Percentiles rank a stretch among this genome's conserved stretches.
Conservation (phyloP, 2,113 vertebrate genomes). For the Nettapus auritus region DNA sequence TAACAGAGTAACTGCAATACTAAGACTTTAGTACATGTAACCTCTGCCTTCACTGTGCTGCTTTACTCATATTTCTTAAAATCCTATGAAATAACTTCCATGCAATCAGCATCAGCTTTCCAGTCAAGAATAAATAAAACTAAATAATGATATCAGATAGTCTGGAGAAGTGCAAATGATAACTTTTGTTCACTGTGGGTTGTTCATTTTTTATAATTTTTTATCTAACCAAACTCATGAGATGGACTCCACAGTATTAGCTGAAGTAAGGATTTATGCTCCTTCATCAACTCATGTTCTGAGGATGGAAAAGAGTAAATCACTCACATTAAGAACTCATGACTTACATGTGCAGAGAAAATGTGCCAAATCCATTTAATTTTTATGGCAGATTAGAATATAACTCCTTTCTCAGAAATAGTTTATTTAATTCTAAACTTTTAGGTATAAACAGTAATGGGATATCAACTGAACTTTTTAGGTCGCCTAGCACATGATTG, state of each 20-base stretch:
- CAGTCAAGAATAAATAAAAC: background rate
- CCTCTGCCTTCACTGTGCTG: background rate
- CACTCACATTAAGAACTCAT: background rate
- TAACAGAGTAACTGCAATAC: background rate
- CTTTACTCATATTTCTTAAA: background rate
- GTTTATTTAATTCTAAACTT: background rate
- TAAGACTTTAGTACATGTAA: background rate
- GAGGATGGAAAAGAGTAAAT: background rate
- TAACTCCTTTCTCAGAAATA: background rate
- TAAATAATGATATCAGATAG: background rate
- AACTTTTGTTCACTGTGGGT: background rate
- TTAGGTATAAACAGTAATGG: background rate
- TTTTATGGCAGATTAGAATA: background rate
- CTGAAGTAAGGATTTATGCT: background rate
- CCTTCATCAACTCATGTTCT: background rate
- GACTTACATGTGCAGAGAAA: background rate
- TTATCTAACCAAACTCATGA: background rate
- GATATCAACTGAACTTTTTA: background rate
- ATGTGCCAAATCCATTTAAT: background rate
- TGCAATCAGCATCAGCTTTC: background rate
- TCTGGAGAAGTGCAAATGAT: background rate
- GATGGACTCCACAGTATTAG: background rate
- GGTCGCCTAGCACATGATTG: background rate
- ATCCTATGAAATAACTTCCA: background rate
- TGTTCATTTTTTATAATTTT: background rate